Base-by-base conservation (phyloP, 2,113 vertebrate genomes). In the Thalassarche chlororhynchos region DNA sequence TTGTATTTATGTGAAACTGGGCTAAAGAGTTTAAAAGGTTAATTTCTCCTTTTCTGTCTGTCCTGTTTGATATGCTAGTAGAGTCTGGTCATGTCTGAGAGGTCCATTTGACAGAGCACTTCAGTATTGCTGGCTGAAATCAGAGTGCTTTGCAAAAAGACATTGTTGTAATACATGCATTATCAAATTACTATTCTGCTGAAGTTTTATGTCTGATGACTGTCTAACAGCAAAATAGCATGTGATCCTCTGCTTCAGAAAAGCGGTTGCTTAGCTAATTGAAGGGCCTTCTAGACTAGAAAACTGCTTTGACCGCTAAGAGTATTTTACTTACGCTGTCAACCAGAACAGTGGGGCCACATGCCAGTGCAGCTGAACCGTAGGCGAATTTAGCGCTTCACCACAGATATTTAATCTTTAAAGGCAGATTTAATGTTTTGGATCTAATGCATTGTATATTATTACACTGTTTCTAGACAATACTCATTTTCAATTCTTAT, bases 171-270 rank as follows among this genome's bases (percentile, higher is more conserved):
- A 89, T 58, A n/a, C 8, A 61, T 38, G 52, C 81, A 58, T 94
- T 94, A 82, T 85, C 49, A 83, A 94, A 96, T 96, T 87, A 89
- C 77, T 94, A 87, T 94, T 94, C 89, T 91, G 81, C 61, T 79
- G 61, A 55, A 96, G 74, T 89, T 93, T 72, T 76, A 65, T 36
- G 72, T 60, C 57, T 91, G 89, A 82, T 89, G 91, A 65, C 69
- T 66, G 36, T 77, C 82, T 92, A 65, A 92, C 47, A 89, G 77
- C 47, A 89, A 91, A 95, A 76, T 44, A 89, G 13, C 40, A 72
- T 61, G 69, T 42, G 68, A 92, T 92, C 12, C 52, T 61, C 69
- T 66, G 47, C 77, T 82, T 95, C 84, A 95, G 74, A 85, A 82
- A 89, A 77, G 69, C 90, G 81, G n/a, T 40, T 60, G 26, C 80